Evolutionary conservation across 1,140 invertebrate species (phyloP).

Genomic region (Drosophila truncata): DNA sequence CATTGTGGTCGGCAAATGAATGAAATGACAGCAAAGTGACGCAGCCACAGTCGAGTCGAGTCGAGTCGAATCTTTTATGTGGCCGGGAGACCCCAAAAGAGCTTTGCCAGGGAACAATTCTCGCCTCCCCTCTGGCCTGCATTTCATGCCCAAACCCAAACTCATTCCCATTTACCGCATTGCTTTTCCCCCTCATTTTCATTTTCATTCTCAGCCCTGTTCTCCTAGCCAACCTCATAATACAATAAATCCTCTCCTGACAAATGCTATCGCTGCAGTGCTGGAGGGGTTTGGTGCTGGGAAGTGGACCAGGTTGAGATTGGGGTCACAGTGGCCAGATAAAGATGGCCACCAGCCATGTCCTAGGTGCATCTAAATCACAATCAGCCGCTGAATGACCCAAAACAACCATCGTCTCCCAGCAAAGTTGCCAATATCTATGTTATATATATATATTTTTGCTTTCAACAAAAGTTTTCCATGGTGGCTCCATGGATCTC

Average conservation of each 20-base stretch:
- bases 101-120: slow-evolving; percentile 17
- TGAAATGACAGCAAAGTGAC: slow-evolving; percentile 67
- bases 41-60: slow-evolving; percentile 51
- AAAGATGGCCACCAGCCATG: slow-evolving; percentile 4
- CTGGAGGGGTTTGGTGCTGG: too few species aligned
- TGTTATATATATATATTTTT: not conserved
- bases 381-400: slow-evolving; percentile 28
- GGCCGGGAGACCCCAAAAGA: slow-evolving; percentile 34
- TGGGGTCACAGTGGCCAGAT: slow-evolving; percentile 28
- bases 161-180: slow-evolving; percentile 28
- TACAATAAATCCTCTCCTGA: slow-evolving; percentile 72
- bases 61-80: slow-evolving; percentile 46
- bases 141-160: not conserved
- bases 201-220: not conserved
- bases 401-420: slow-evolving; percentile 23
- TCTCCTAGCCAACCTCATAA: slow-evolving; percentile 4
- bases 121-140: slow-evolving; percentile 8
- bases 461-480: slow-evolving; percentile 18
- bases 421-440: slow-evolving; percentile 28
- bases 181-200: slow-evolving; percentile 20
- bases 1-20: slow-evolving; percentile 62
- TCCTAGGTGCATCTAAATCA: slow-evolving; percentile 42
- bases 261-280: slow-evolving; percentile 70
- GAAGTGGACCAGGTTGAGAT: slow-evolving; percentile 12
- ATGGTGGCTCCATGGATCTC: slow-evolving; percentile 4